Evolutionary conservation across 2,888 invertebrate species (phyloP).

Genomic region (Elegia similella): DNA sequence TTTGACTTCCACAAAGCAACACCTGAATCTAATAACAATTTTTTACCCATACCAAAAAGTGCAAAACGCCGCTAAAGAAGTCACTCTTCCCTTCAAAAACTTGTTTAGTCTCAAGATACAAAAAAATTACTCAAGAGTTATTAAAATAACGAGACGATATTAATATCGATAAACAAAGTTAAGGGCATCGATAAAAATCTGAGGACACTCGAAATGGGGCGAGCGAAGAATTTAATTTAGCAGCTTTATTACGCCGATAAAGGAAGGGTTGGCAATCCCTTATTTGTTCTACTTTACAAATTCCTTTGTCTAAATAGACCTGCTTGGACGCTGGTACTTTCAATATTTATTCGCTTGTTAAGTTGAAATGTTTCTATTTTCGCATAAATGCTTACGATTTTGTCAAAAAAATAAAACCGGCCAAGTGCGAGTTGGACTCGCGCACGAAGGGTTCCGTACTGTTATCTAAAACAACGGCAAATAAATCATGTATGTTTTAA

Average conservation of each 20-base stretch:
- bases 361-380: background rate
- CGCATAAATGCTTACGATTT: background rate
- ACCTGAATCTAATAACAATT: too few species aligned
- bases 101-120: background rate
- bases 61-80: too few species aligned
- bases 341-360: background rate
- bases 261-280: conserved; percentile 14
- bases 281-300: conserved; percentile 17
- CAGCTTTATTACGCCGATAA: conserved; percentile 17
- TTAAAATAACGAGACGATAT: conserved; percentile 17
- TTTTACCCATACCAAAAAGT: too few species aligned
- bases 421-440: too few species aligned
- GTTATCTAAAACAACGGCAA: too few species aligned
- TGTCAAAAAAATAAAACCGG: too few species aligned
- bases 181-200: conserved; percentile 16
- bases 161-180: conserved; percentile 19
- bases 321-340: background rate
- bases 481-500: too few species aligned
- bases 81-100: too few species aligned
- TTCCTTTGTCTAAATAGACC: conserved; percentile 15
- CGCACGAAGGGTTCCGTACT: too few species aligned
- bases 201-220: conserved; percentile 15
- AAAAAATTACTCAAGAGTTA: conserved; percentile 7
- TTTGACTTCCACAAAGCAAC: too few species aligned
- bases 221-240: conserved; percentile 18